Evolutionary conservation across 2,113 vertebrate species (phyloP).

Genomic region (Scytalopus superciliaris): DNA sequence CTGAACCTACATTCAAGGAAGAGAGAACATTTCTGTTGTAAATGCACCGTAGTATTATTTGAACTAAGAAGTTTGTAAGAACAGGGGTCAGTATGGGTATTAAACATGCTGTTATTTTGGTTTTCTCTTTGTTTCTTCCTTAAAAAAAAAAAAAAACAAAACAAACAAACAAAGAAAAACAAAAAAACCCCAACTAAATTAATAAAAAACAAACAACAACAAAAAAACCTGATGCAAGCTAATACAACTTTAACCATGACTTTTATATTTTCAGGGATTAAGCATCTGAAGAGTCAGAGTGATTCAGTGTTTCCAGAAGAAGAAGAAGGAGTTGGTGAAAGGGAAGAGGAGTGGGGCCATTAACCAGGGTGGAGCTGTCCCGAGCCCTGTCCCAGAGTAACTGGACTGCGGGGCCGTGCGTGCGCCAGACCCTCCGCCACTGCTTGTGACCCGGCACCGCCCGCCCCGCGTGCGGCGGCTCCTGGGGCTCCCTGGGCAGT

Average conservation of each 20-base stretch:
- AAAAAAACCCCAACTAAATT: no score
- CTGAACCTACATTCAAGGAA: background rate
- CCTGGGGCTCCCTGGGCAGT: background rate
- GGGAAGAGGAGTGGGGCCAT: conserved; percentile 74
- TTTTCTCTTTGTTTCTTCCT: background rate
- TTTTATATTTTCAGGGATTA: conserved; percentile 78
- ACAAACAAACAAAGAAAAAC: background rate
- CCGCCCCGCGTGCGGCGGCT: accelerated
- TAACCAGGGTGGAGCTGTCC: background rate
- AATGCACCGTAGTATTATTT: background rate
- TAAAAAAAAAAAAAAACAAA: background rate
- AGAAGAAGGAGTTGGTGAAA: conserved; percentile 74
- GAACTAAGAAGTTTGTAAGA: background rate
- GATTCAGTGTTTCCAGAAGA: conserved; percentile 78
- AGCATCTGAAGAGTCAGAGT: conserved; percentile 79
- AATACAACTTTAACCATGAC: background rate
- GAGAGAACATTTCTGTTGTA: background rate
- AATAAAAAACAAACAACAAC: background rate
- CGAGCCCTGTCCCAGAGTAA: background rate
- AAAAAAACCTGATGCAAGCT: accelerated
- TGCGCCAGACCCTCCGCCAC: background rate
- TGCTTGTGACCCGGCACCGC: background rate
- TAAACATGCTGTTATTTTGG: background rate
- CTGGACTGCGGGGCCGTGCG: background rate
- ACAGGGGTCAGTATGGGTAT: background rate